Evolutionary conservation across 2,888 invertebrate species (phyloP), one percentile per base, ranked within the genome.

Genomic region (Acleris holmiana): DNA sequence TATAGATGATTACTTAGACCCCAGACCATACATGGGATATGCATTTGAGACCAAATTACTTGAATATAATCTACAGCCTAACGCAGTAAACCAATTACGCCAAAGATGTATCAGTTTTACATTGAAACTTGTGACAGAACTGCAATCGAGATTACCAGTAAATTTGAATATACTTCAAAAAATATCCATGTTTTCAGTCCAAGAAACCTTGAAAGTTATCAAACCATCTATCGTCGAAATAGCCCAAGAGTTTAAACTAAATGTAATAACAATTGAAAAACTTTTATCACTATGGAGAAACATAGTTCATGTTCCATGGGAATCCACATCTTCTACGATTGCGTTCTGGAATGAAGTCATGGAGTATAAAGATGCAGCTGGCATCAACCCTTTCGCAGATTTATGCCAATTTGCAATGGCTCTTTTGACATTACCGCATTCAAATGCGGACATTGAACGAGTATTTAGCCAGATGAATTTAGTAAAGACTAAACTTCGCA

Each of bases 371-470:
- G 65, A 67, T 61, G 55, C 64, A 40, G 53, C 46, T 4, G 50
- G 53, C 17, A 40, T 61, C 10, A 67, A 66, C 35, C 46, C 21
- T 3, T 64, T 53, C 46, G 10, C 64, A 29, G 69, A 69, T 46
- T 25, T 69, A 6, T 13, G 35, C 6, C 21, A 46, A 19, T 67
- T 67, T 23, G 67, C 69, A 17, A 53, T 66, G 17, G 19, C 44
- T 5, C 15, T 65, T 10, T 48, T 69, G 1, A 18, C 51, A 46
- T 61, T 69, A 49, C 67, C 66, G 8, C 64, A 66, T 25, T 69
- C 68, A 2, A 68, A 69, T 49, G 69, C 66, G 0, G 66, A 69
- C 41, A 62, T 69, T 13, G 69, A 69, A 49, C 18, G 66, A 13
- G 50, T 66, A 3, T 66, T 66, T 35, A 67, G 66, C 47, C 18